Conservation (phyloP, 1,140 invertebrate genomes). For the Drosophila murphyi region DNA sequence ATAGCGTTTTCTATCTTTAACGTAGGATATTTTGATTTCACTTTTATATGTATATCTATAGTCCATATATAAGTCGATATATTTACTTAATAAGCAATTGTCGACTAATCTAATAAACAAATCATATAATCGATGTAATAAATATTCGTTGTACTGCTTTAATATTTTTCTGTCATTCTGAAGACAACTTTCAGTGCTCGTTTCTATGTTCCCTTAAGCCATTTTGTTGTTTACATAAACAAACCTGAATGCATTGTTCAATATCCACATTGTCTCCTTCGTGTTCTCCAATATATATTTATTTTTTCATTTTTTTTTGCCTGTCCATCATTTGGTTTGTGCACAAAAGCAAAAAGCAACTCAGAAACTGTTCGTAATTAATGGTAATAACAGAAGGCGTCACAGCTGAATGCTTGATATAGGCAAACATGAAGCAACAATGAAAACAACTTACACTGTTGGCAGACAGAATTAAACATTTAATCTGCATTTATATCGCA, state of each 20-base stretch:
- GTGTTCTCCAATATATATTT: not conserved
- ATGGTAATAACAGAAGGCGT: constrained; percentile 19
- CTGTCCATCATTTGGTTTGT: constrained; percentile 13
- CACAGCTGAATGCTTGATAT: not conserved
- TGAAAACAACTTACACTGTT: no score
- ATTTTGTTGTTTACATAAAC: constrained; percentile 15
- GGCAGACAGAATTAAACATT: not conserved
- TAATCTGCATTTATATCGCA: not conserved
- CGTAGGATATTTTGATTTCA: not conserved
- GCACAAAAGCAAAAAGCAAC: constrained; percentile 11
- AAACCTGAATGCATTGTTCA: constrained; percentile 7
- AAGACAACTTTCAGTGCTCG: not conserved
- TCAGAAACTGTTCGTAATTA: constrained; percentile 28
- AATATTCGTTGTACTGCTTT: no score
- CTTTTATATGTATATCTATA: not conserved
- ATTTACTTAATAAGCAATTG: no score
- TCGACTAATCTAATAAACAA: no score
- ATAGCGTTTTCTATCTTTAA: not conserved
- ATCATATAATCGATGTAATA: not conserved
- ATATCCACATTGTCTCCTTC: constrained; percentile 13
- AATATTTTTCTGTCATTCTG: not conserved
- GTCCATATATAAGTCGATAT: not conserved
- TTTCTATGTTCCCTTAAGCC: not conserved
- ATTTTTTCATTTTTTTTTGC: not conserved
- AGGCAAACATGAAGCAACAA: not conserved